Evolutionary conservation across 2,888 invertebrate species (phyloP), one percentile per base, ranked within the genome.

Genomic region (Tetranychus piercei): DNA sequence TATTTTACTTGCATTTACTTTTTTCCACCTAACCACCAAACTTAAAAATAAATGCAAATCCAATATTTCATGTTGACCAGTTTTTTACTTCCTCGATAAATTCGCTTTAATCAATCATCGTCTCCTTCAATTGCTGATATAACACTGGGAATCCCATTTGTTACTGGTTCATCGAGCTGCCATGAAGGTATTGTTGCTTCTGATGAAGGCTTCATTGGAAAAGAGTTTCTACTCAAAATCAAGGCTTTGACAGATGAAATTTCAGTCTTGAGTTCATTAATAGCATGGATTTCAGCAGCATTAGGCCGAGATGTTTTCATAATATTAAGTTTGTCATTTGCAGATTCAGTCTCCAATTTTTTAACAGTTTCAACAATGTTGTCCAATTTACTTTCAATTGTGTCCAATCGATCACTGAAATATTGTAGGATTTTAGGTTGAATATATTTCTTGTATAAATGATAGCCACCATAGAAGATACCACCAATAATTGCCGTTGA

Each of bases 101-200:
- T 34, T 34, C 5, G 34, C 34, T 4, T 34, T 34, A 4, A 3
- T 34, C 34, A 34, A 34, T 34, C 34, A 34, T 34, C 34, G 4
- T 34, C 34, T 34, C 5, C 34, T 34, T 34, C 34, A 34, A 5
- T 34, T 34, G 34, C 34, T 34, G 34, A 34, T 34, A 34, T 34
- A 34, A 34, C 34, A 34, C 34, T 34, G 34, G 34, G 34, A 34
- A 34, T 34, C 34, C 34, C 34, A 34, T 34, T 34, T 34, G 34
- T 34, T 34, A 34, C 34, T 55, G 55, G 15, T 15, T 55, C 55
- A 55, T 55, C 55, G 9, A 55, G 15, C 73, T 77, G 77, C 77
- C 77, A 77, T 20, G n/a, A n/a, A 71, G 77, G 77, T 23, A 77
- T 77, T n/a, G 69, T 11, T n/a, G 72, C 66, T 8, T 70, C 44